A percentile compares a stretch with the other conserved stretches of the same genome.
Conservation (phyloP, 2,113 vertebrate genomes). For the Aptenodytes patagonicus region DNA sequence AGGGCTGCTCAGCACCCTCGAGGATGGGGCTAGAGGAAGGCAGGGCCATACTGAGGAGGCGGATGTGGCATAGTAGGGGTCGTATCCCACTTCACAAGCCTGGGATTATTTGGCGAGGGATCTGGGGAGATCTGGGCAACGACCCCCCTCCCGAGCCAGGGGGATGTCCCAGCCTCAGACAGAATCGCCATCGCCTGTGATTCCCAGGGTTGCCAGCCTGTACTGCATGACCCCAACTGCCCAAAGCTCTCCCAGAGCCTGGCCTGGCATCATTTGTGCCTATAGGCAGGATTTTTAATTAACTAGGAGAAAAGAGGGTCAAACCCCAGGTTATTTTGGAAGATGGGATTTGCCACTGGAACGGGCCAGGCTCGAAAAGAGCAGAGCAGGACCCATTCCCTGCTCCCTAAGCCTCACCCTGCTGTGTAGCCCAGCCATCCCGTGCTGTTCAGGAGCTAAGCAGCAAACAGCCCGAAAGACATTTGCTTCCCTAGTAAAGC, state of each 20-base stretch:
- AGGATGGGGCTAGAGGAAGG: not conserved
- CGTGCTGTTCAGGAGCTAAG: not conserved
- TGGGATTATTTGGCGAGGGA: not conserved
- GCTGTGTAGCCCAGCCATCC: not conserved
- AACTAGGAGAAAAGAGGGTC: not conserved
- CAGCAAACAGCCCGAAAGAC: not conserved
- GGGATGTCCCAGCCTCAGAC: not conserved
- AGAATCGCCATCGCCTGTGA: accelerated
- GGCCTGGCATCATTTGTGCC: not conserved
- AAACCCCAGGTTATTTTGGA: not conserved
- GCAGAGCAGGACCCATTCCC: not conserved
- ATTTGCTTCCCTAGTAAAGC: not conserved
- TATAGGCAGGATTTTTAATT: not conserved
- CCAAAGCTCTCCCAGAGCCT: not conserved
- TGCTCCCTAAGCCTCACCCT: not conserved
- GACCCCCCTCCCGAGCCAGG: not conserved
- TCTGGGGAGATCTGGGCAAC: not conserved
- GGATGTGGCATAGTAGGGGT: accelerated
- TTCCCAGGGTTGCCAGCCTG: not conserved
- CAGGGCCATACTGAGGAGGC: not conserved
- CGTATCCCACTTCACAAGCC: not conserved
- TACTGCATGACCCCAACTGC: not conserved
- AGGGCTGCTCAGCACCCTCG: not conserved
- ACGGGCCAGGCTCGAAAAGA: not conserved
- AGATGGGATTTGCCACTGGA: not conserved